Evolutionary conservation across 2,888 invertebrate genomes (phyloP), one percentile per base, ranked within the genome.

Genomic region (Xestia xanthographa): DNA sequence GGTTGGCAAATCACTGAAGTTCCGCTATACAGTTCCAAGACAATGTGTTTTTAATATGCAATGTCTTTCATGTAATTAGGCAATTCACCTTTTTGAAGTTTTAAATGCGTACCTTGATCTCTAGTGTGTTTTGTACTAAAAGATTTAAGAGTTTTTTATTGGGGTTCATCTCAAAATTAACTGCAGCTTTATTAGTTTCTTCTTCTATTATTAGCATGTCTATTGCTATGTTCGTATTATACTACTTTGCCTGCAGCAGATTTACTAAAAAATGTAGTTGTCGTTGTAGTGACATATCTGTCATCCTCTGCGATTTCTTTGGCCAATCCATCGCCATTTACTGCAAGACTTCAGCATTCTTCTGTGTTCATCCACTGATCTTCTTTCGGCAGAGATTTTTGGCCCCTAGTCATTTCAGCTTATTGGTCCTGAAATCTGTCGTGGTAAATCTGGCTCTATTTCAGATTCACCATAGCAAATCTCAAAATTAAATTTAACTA

Each of bases 1-100:
- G 53, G 9, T 66, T 80, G 67, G 72, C 72, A 74, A 67, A 76
- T 50, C 62, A 80, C 22, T 72, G 50, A 72, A 74, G 66, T 73
- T 84, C 63, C 71, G 48, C 66, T 69, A 20, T 56, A 26, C 38
- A 48, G 43, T 60, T 83, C 41, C 65, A 74, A 83, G 67, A 68
- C 45, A 73, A 83, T 70, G 62, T 65, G 20, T 12, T 56, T 62
- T 69, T 72, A 56, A 53, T 53, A 71, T n/a, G 56, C 70, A 58
- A 26, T 58, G 68, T 43, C 11, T 41, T 56, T 56, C 43, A 67
- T 50, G 48, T 70, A 26, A 72, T 72, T 17, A 58, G 62, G 38
- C n/a, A 69, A 67, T 82, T 82, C 20, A 60, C 11, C 41, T 80
- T 72, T 74, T 38, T 63, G 20, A 53, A 11, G 11, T 45, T 65